phyloP scores from a whole-genome alignment of 2,888 invertebrate species.

The Lepidocyrtoides sp. region DNA sequence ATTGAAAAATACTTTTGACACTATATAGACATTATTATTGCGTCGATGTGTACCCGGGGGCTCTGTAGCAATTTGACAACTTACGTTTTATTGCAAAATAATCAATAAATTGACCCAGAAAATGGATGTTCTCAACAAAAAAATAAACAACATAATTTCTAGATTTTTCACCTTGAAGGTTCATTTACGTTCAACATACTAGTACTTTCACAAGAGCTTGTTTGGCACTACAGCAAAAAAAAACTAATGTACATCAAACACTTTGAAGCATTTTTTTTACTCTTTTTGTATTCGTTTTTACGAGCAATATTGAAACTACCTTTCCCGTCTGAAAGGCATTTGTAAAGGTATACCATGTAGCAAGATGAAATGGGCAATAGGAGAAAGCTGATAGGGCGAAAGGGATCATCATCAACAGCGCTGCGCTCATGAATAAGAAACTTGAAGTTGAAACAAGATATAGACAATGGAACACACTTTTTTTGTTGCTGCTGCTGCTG shows the following conservation, averaged over 20 bases:
- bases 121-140: neutral
- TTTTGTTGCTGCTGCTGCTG: neutral
- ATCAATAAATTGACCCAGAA: conserved; percentile 15
- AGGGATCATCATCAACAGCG: neutral
- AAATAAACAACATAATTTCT: neutral
- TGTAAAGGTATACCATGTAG: no score
- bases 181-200: neutral
- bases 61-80: neutral
- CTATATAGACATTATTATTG: neutral
- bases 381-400: neutral
- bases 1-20: neutral
- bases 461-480: neutral
- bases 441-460: neutral
- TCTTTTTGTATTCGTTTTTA: no score
- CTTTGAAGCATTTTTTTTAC: no score
- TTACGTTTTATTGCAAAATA: neutral
- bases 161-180: neutral
- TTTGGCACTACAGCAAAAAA: no score
- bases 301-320: no score
- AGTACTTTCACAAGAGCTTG: no score
- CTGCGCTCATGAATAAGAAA: conserved; percentile 7
- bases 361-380: neutral
- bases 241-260: no score
- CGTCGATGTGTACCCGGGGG: neutral
- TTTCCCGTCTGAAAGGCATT: no score